Evolutionary conservation across 2,113 vertebrate genomes (phyloP).

Genomic region (Daboia siamensis): DNA sequence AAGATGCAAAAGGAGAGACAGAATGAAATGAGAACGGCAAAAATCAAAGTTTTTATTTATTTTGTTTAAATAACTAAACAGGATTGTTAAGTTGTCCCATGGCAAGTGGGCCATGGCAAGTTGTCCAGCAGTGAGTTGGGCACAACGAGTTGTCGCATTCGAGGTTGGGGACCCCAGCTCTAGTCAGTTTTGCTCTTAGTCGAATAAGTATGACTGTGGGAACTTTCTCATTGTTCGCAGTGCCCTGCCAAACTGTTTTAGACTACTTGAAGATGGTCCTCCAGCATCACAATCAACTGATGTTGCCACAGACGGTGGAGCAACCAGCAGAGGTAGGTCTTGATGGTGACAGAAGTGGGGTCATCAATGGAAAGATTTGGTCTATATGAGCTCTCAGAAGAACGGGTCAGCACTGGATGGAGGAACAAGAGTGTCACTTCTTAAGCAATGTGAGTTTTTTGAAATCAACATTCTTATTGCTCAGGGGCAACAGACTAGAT

Average conservation of each 20-base stretch:
- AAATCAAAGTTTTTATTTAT: too few relatives aligned
- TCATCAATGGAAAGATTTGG: background rate
- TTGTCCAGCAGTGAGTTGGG: too few relatives aligned
- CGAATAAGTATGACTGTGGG: background rate
- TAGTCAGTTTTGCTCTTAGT: conserved; percentile 8
- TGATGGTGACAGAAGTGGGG: background rate
- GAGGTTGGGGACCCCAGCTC: too few relatives aligned
- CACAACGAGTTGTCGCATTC: too few relatives aligned
- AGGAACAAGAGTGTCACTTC: background rate
- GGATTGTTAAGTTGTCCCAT: too few relatives aligned
- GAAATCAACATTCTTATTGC: background rate
- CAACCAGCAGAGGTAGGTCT: conserved; percentile 86
- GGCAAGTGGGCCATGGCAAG: too few relatives aligned
- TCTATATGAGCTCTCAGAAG: background rate
- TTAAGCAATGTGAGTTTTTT: background rate
- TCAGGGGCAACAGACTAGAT: background rate
- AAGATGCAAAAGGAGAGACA: too few relatives aligned
- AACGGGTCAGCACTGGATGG: background rate
- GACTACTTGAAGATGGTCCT: conserved; percentile 95
- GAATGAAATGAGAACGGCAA: too few relatives aligned
- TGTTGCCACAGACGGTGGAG: conserved; percentile 82
- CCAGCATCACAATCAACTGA: conserved; percentile 91
- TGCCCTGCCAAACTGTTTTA: conserved; percentile 93
- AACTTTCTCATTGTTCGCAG: conserved; percentile 68
- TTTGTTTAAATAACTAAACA: too few relatives aligned